phyloP scores from a whole-genome alignment of 2,797 vertebrate genomes.

The Melanitta fusca region DNA sequence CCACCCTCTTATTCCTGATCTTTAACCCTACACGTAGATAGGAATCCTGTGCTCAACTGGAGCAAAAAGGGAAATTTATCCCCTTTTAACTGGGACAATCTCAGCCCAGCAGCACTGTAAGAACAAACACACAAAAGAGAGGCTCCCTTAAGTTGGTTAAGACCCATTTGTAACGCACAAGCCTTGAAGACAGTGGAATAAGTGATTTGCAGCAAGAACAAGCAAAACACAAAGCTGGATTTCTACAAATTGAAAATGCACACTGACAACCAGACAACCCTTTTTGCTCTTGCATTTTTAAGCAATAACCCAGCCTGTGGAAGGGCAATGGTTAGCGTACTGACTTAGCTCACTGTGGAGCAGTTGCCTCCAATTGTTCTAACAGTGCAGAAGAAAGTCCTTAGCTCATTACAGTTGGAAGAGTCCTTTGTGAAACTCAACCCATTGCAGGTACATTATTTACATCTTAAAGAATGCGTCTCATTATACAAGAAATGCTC shows the following conservation, averaged over 20 bases:
- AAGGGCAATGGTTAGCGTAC: background rate
- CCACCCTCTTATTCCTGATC: background rate
- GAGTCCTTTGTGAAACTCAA: background rate
- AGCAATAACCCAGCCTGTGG: background rate
- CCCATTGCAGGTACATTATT: background rate
- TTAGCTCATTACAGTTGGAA: too few species aligned
- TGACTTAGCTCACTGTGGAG: background rate
- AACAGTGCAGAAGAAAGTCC: background rate
- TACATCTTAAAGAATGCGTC: background rate
- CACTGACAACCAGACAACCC: background rate
- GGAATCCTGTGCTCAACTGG: background rate
- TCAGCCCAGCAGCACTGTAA: background rate
- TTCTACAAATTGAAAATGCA: background rate
- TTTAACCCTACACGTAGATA: background rate
- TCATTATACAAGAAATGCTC: background rate
- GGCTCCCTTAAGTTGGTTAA: too few species aligned
- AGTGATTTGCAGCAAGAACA: background rate
- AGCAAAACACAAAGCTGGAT: background rate
- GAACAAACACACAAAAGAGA: background rate
- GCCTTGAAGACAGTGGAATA: background rate
- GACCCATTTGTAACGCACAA: fast-evolving
- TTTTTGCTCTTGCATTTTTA: background rate
- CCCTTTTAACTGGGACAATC: background rate
- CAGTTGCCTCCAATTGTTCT: background rate
- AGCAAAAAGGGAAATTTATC: background rate